Base-by-base conservation (phyloP, 2,797 vertebrate genomes). In the Peromyscus aztecus region DNA sequence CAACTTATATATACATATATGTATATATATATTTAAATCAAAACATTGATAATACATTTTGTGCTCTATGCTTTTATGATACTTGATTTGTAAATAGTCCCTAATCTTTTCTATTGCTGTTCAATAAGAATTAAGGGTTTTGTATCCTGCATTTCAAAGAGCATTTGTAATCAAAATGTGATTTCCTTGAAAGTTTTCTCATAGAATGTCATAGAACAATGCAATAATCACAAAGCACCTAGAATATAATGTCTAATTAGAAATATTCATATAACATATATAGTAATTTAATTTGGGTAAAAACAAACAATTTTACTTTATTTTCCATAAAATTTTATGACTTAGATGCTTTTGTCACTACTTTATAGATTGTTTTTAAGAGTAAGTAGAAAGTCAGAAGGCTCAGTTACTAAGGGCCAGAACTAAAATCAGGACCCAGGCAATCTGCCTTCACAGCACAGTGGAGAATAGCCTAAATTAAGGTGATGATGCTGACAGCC, bases 31-130 rank as follows among this genome's bases (percentile, higher is more conserved):
- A 90, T 75, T 21, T 63, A 31, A 37, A 37, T 13, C 16, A 67
- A 67, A 67, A 34, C 10, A 46, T 71, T 16, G 29, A n/a, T 82
- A 87, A 81, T 85, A 37, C 31, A 78, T 83, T 85, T 86, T 94
- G n/a, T 96, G 83, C 12, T 12, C 57, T 92, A 21, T 67, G 37
- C 40, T n/a, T 95, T 84, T 73, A 80, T 5, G 2, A 23, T 78
- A 88, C 78, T 80, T 84, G 40, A 89, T 91, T 96, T 88, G 27
- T 92, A 90, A 90, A 52, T 59, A 80, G 67, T 96, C 86, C 43
- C 29, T 31, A 78, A 12, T 19, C 7, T 91, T 52, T 21, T 65
- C 13, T 88, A 27, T 67, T 93, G 55, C 52, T 17, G 89, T 93
- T 80, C 46, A 93, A 5, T 78, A 93, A 83, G 21, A 61, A 87